Evolutionary conservation across 2,113 vertebrate species (phyloP), one percentile per base, ranked within the genome.

Genomic region (Callorhinus ursinus): DNA sequence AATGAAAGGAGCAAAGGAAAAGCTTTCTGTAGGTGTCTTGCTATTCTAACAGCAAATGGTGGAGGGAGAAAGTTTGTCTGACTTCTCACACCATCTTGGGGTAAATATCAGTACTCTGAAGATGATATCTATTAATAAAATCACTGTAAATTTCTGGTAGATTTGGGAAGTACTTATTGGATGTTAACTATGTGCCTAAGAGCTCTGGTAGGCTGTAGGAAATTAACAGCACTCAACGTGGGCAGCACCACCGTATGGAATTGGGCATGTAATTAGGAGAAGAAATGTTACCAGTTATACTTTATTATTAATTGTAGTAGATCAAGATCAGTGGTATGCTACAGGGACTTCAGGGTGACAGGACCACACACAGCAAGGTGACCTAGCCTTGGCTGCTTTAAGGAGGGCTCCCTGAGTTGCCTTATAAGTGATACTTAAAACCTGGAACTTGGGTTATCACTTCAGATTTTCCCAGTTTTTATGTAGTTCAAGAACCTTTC

Each of bases 241-340:
- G 39, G 22, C 65, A 21, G 14, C 63, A 11, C 16, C 10, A 49
- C 13, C n/a, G 42, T 31, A 61, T 15, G 24, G 31, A 65, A 53
- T 15, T 46, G 57, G 81, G 7, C 3, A 0, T 71, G 11, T 7
- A 8, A 21, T 28, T 8, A 61, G 65, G 46, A 51, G 39, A 19
- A 26, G 33, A 46, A 36, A 9, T 6, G 0, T 21, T 51, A 0
- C 18, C 19, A 24, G 4, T 57, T 65, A 12, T 1, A 24, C 19
- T n/a, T 42, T 14, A 55, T 65, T 42, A n/a, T 49, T 31, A 22
- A 2, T 51, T 49, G 10, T 39, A 15, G 39, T 33, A 81, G 42
- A 53, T 67, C 9, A 4, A 69, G 59, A 10, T 59, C 46, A 69
- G 7, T 36, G 21, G 77, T 71, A 61, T 5, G 51, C 21, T 18